Conservation (phyloP, 2,888 invertebrate species). For the Hedychridium roseum region DNA sequence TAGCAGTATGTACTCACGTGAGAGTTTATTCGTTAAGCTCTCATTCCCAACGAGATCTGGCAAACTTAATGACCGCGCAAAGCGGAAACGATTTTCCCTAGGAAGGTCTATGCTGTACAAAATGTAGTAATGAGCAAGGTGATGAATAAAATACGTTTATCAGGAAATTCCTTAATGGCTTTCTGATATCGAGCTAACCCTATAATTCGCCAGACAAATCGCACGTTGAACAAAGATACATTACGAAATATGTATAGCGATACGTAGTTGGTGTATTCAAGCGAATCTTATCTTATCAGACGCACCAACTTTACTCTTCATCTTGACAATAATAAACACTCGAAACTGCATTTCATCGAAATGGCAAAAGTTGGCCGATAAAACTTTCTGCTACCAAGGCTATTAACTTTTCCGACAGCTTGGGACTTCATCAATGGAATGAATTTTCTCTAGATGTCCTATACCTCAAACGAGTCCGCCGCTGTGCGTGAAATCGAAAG, state of each 20-base stretch:
- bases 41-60: conserved; percentile 35
- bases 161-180: background rate
- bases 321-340: too few species aligned
- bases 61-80: conserved; percentile 44
- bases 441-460: too few species aligned
- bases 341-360: too few species aligned
- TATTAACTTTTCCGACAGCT: too few species aligned
- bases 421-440: too few species aligned
- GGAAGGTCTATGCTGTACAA: background rate
- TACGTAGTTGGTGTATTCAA: too few species aligned
- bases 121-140: conserved; percentile 2
- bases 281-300: too few species aligned
- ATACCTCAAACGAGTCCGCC: too few species aligned
- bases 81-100: conserved; percentile 36
- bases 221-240: background rate
- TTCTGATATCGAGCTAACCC: background rate
- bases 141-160: too few species aligned
- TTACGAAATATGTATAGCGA: background rate
- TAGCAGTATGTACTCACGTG: conserved; percentile 15
- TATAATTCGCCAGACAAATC: background rate
- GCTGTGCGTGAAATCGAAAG: conserved; percentile 17
- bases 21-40: conserved; percentile 25
- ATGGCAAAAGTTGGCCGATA: too few species aligned
- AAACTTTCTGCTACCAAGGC: too few species aligned
- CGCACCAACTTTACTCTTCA: too few species aligned